Conservation (phyloP, 2,113 vertebrate species). For the Mugil cephalus region DNA sequence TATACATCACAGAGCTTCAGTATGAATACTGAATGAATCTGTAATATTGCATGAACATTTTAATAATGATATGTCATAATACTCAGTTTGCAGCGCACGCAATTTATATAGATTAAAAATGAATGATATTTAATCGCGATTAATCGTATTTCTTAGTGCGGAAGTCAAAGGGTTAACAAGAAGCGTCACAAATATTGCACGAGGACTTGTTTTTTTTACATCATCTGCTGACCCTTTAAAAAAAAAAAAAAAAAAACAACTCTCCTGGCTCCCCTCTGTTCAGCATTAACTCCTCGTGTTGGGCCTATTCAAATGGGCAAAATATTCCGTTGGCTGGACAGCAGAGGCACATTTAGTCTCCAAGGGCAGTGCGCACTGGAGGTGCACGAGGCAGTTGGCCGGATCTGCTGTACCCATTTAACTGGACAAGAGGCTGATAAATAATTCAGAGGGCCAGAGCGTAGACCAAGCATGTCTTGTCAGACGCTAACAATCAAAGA, state of each 20-base stretch:
- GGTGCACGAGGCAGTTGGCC: slow-evolving; percentile 55
- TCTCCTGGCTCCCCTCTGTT: slow-evolving; percentile 3
- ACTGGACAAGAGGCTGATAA: slow-evolving; percentile 79
- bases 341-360: slow-evolving; percentile 57
- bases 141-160: no score
- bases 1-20: no score
- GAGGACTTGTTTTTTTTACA: slow-evolving; percentile 38
- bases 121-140: no score
- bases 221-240: slow-evolving; percentile 34
- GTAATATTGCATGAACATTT: no score
- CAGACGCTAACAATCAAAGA: slow-evolving; percentile 75
- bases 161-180: no score
- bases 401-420: slow-evolving; percentile 74
- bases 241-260: neutral
- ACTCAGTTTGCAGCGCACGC: no score
- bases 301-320: slow-evolving; percentile 45
- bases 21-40: no score
- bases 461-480: slow-evolving; percentile 70
- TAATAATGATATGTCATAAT: no score
- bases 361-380: slow-evolving; percentile 37
- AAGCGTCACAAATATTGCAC: slow-evolving; percentile 35
- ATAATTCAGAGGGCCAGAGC: slow-evolving; percentile 78
- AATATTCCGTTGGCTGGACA: slow-evolving; percentile 61
- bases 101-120: no score
- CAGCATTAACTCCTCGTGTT: slow-evolving; percentile 19